Evolutionary conservation across 2,797 vertebrate genomes (phyloP).

Genomic region (Siniperca scherzeri): DNA sequence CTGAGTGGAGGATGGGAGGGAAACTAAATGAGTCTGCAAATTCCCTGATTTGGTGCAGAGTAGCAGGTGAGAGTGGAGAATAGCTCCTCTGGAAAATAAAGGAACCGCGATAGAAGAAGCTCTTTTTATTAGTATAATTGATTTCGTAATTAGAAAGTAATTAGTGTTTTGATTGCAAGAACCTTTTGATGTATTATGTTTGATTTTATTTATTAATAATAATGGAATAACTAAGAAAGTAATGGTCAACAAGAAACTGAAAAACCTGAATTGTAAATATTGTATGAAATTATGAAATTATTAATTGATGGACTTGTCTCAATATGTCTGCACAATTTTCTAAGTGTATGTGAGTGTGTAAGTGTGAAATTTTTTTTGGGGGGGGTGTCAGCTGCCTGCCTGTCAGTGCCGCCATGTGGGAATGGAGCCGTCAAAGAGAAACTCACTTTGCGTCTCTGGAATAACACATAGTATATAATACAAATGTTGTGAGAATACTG

Average conservation of each 20-base stretch:
- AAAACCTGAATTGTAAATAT: conserved; percentile 3
- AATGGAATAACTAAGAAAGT: neutral
- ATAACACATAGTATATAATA: conserved; percentile 9
- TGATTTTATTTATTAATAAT: conserved; percentile 20
- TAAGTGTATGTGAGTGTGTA: conserved; percentile 21
- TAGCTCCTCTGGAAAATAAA: conserved; percentile 49
- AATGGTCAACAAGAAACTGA: neutral
- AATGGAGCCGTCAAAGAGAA: conserved; percentile 40
- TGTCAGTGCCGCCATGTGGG: conserved; percentile 14
- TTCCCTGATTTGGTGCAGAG: conserved; percentile 85
- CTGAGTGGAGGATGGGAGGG: conserved; percentile 82
- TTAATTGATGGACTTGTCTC: conserved; percentile 26
- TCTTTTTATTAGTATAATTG: conserved; percentile 2
- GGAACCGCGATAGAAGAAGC: conserved; percentile 1
- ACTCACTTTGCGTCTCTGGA: conserved; percentile 33
- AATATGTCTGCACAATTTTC: conserved; percentile 18
- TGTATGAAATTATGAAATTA: conserved; percentile 4
- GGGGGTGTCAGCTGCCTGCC: too few relatives aligned
- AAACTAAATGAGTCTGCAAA: conserved; percentile 88
- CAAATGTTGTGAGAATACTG: conserved; percentile 9
- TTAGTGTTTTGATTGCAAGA: conserved; percentile 24
- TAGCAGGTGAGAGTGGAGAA: conserved; percentile 75
- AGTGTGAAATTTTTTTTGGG: neutral
- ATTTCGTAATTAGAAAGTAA: conserved; percentile 10
- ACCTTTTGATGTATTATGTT: neutral